A percentile compares a stretch with the other conserved stretches of the same genome.
These are phyloP conservation scores for Pelecanoides urinatrix DNA, from an alignment of 2,113 vertebrate species.

Conservation along the genomic window DNA sequence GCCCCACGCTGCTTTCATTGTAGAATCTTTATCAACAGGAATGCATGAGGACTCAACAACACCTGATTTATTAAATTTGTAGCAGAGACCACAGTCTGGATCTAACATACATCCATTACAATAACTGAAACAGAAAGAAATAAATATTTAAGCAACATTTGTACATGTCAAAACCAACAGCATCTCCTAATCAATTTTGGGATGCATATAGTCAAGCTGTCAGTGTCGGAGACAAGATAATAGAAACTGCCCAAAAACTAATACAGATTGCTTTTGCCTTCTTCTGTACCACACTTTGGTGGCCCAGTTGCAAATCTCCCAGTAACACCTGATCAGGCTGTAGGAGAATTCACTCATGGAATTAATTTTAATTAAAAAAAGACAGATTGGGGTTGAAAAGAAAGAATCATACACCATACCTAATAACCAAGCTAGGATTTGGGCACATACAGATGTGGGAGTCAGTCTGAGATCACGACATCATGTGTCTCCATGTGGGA, in stretches of 20 bases:
- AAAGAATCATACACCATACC: neutral
- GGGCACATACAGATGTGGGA: neutral
- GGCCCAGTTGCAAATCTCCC: neutral
- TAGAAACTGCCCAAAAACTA: neutral
- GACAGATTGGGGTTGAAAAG: neutral
- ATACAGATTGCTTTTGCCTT: neutral
- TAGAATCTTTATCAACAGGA: slow-evolving; percentile 84
- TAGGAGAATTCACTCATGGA: neutral
- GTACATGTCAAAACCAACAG: neutral
- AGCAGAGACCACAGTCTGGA: slow-evolving; percentile 94
- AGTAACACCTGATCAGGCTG: neutral
- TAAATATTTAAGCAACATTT: neutral
- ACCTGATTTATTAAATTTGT: slow-evolving; percentile 85
- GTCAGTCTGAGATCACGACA: neutral
- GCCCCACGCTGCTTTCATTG: slow-evolving; percentile 91
- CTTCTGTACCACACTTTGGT: neutral
- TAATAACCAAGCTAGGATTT: neutral
- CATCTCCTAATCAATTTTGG: neutral
- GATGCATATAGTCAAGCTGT: neutral
- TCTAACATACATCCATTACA: slow-evolving; percentile 96
- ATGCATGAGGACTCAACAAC: slow-evolving; percentile 88
- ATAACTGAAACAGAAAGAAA: slow-evolving; percentile 74
- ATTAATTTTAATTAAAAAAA: neutral
- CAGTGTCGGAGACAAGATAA: neutral
- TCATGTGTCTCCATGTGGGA: neutral